Evolutionary conservation across 64 coral and sea anemone species (phyloP).

Genomic region (Pocillopora verrucosa): DNA sequence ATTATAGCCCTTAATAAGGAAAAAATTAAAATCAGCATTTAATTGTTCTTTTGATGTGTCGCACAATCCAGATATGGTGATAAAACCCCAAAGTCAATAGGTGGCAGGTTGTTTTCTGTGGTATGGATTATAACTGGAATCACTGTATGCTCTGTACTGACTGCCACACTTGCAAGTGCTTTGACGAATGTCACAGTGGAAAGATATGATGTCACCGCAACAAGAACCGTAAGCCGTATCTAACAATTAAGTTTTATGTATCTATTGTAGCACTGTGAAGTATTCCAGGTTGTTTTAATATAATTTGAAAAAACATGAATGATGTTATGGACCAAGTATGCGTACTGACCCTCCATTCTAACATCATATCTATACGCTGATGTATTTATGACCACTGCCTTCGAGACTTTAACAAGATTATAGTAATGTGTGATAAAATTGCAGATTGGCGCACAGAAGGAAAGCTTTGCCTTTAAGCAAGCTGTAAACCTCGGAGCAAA

Average conservation of each 20-base stretch:
- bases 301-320: too few species aligned
- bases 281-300: too few species aligned
- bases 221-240: not conserved
- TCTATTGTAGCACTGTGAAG: not conserved
- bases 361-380: too few species aligned
- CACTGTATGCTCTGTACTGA: constrained; percentile 2
- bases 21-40: not conserved
- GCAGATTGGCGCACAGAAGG: not conserved
- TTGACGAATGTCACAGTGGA: constrained; percentile 3
- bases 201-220: not conserved
- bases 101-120: constrained; percentile 2
- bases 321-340: too few species aligned
- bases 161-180: constrained; percentile 11
- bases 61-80: constrained; percentile 7
- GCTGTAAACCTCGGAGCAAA: not conserved
- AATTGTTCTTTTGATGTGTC: not conserved
- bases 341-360: too few species aligned
- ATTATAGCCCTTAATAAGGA: too few species aligned
- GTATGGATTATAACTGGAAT: constrained; percentile 15
- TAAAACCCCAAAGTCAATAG: constrained; percentile 17
- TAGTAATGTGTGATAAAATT: not conserved
- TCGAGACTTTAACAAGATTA: not conserved
- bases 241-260: not conserved
- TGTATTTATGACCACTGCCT: too few species aligned
- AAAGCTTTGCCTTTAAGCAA: constrained; percentile 6